Evolutionary conservation across 1,140 invertebrate species (phyloP).

Genomic region (Brachionus manjavacas): DNA sequence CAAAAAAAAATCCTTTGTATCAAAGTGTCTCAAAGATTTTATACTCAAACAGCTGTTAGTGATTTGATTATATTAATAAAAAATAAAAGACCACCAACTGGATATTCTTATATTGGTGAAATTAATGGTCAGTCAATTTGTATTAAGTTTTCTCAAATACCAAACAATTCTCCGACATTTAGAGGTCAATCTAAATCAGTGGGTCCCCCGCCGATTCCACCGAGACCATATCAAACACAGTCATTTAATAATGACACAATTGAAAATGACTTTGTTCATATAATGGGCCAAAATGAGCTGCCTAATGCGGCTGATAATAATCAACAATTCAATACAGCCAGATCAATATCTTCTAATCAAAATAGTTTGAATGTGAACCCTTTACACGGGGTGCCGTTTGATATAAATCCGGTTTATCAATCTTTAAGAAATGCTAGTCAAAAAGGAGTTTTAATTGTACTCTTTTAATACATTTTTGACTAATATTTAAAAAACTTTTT

Average conservation of each 20-base stretch:
- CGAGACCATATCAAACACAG: conserved; percentile 22
- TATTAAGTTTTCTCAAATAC: conserved; percentile 30
- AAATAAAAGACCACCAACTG: not conserved
- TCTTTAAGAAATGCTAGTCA: not conserved
- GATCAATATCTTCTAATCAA: not conserved
- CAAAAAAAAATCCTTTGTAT: conserved; percentile 28
- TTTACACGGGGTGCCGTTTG: conserved; percentile 24
- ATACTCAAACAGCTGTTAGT: conserved; percentile 24
- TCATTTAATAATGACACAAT: not conserved
- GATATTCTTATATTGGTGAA: conserved; percentile 39
- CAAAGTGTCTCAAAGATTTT: conserved; percentile 26
- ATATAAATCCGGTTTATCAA: conserved; percentile 33
- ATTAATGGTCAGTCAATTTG: conserved; percentile 39
- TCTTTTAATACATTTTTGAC: not conserved
- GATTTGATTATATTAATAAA: conserved; percentile 30
- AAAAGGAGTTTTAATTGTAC: not conserved
- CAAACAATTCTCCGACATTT: not conserved
- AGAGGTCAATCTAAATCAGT: not conserved
- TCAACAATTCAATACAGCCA: not conserved
- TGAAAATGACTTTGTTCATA: conserved; percentile 9
- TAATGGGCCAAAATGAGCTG: not conserved
- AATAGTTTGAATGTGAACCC: not conserved
- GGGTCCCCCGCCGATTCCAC: conserved; percentile 1
- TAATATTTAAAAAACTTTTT: not conserved
- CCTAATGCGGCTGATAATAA: not conserved